These are phyloP conservation scores for Toxotes chatareus DNA, from an alignment of 2,113 vertebrate species.

Conservation along the genomic window DNA sequence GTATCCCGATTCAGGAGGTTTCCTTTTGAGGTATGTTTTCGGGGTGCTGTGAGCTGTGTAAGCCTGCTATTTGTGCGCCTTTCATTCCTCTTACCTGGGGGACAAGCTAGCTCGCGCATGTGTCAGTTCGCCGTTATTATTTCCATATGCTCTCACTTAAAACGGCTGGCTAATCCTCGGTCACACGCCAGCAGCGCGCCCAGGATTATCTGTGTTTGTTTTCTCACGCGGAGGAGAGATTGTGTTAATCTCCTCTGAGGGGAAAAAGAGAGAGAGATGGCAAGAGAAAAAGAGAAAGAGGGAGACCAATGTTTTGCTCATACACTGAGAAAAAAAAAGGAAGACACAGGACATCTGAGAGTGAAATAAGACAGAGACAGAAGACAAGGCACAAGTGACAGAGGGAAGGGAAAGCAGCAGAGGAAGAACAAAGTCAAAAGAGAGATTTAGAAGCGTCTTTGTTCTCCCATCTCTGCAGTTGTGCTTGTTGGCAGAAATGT, in stretches of 20 bases:
- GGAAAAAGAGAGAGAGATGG: slow-evolving; percentile 36
- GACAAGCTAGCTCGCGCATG: slow-evolving; percentile 55
- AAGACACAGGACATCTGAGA: slow-evolving; percentile 52
- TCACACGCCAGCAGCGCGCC: slow-evolving; percentile 80
- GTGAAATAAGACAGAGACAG: slow-evolving; percentile 38
- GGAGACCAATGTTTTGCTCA: slow-evolving; percentile 50
- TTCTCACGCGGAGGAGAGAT: slow-evolving; percentile 82
- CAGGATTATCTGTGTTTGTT: slow-evolving; percentile 86
- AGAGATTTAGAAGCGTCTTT: slow-evolving; percentile 71
- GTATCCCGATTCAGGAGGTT: slow-evolving; percentile 42
- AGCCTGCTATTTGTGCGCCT: slow-evolving; percentile 69
- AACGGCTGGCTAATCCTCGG: slow-evolving; percentile 80
- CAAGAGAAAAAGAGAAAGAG: slow-evolving; percentile 15
- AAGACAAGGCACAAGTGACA: slow-evolving; percentile 62
- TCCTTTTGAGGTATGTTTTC: slow-evolving; percentile 56
- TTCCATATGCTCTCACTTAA: slow-evolving; percentile 81
- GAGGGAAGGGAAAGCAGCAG: slow-evolving; percentile 49
- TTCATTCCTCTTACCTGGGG: slow-evolving; percentile 69
- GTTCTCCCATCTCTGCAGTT: slow-evolving; percentile 62
- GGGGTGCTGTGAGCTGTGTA: slow-evolving; percentile 62
- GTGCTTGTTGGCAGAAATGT: slow-evolving; percentile 69
- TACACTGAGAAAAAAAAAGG: slow-evolving; percentile 18
- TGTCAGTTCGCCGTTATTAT: slow-evolving; percentile 76
- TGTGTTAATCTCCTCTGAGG: slow-evolving; percentile 81
- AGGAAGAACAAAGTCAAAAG: slow-evolving; percentile 73